A percentile compares a stretch with the other conserved stretches of the same genome.
Evolutionary conservation across 2,888 invertebrate genomes (phyloP).

Genomic region (Acrobasis suavella): DNA sequence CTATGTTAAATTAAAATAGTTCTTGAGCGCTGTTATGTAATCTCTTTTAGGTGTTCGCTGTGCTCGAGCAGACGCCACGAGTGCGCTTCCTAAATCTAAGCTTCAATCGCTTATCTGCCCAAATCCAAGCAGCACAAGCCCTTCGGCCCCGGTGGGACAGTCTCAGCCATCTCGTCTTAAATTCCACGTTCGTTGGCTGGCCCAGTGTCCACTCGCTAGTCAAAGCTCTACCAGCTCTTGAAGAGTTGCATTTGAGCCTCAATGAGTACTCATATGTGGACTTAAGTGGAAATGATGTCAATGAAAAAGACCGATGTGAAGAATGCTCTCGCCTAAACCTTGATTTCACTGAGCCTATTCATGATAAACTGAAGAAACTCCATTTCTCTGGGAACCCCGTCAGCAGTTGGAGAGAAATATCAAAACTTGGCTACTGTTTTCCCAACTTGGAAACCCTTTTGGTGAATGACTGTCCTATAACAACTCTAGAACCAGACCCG

Average conservation of each 20-base stretch:
- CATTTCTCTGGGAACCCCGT: constrained; percentile 95
- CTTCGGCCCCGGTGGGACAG: constrained; percentile 80
- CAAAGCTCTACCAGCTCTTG: constrained; percentile 88
- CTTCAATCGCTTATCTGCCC: constrained; percentile 91
- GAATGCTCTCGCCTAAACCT: constrained; percentile 66
- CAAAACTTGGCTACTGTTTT: constrained; percentile 92
- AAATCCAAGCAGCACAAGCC: constrained; percentile 83
- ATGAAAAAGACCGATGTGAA: constrained; percentile 66
- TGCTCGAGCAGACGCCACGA: constrained; percentile 93
- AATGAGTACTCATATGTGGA: constrained; percentile 93
- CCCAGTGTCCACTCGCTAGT: constrained; percentile 89
- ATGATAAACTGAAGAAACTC: constrained; percentile 88
- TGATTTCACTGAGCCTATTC: constrained; percentile 73
- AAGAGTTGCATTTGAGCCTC: constrained; percentile 95
- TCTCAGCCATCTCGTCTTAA: constrained; percentile 90
- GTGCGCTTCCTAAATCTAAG: constrained; percentile 96
- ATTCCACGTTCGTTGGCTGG: constrained; percentile 95
- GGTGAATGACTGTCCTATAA: constrained; percentile 92
- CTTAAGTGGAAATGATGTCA: constrained; percentile 76
- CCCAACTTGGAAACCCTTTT: constrained; percentile 93
- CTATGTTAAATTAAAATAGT: background rate
- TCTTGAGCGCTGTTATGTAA: constrained; percentile 11
- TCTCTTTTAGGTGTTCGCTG: constrained; percentile 87
- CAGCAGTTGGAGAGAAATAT: constrained; percentile 91
- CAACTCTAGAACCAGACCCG: constrained; percentile 82